These are phyloP conservation scores for Scatophagus argus DNA, from an alignment of 2,113 vertebrate genomes.

Conservation along the genomic window DNA sequence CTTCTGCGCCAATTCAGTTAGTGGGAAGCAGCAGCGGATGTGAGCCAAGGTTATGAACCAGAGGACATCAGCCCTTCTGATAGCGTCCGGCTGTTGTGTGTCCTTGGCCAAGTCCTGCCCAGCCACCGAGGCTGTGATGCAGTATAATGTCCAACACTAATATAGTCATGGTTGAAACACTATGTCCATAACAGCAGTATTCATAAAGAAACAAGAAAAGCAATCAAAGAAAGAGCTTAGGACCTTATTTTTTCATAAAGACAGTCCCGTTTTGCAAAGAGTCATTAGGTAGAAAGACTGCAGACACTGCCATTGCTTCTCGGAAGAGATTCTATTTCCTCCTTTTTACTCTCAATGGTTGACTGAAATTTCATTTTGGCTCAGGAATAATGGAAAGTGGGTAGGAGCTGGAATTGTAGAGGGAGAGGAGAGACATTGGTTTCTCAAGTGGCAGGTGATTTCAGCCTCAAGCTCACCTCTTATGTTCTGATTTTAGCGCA, in stretches of 20 bases:
- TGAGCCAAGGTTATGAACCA: slow-evolving; percentile 71
- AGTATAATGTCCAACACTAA: slow-evolving; percentile 33
- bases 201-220: slow-evolving; percentile 55
- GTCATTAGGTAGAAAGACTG: slow-evolving; percentile 66
- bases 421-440: background rate
- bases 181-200: slow-evolving; percentile 27
- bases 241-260: slow-evolving; percentile 3
- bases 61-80: slow-evolving; percentile 70
- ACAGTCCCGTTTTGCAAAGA: slow-evolving; percentile 34
- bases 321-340: slow-evolving; percentile 65
- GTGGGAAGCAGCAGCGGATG: slow-evolving; percentile 66
- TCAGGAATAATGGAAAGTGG: slow-evolving; percentile 56
- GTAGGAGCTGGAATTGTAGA: slow-evolving; percentile 25
- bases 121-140: slow-evolving; percentile 21
- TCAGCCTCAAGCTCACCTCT: slow-evolving; percentile 35
- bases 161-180: slow-evolving; percentile 37
- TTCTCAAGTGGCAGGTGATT: slow-evolving; percentile 41
- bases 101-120: slow-evolving; percentile 65
- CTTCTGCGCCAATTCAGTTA: slow-evolving; percentile 65
- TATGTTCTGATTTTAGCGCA: background rate
- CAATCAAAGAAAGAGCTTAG: slow-evolving; percentile 72
- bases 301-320: slow-evolving; percentile 33
- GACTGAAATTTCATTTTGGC: slow-evolving; percentile 74
- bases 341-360: slow-evolving; percentile 58
- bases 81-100: slow-evolving; percentile 64